Conservation (phyloP, 2,797 vertebrate species). For the Bovichtus variegatus region DNA sequence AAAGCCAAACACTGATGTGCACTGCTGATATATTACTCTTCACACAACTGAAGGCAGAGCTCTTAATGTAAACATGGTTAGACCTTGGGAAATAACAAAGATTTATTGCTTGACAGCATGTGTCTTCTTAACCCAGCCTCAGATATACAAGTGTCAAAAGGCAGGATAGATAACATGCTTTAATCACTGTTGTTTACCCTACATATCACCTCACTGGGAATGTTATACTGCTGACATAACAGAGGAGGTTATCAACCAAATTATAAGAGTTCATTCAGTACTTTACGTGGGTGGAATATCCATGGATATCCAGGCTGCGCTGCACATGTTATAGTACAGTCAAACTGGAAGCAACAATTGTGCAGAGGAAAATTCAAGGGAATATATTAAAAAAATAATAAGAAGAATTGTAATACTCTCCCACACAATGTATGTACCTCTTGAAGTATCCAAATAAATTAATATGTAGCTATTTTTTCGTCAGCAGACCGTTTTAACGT, state of each 20-base stretch:
- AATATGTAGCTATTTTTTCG: background rate
- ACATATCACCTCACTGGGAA: constrained; percentile 58
- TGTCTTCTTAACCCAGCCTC: constrained; percentile 66
- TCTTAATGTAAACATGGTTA: constrained; percentile 57
- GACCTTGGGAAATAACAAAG: constrained; percentile 69
- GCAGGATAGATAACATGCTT: constrained; percentile 67
- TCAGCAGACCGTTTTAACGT: constrained; percentile 1
- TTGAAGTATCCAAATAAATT: constrained; percentile 16
- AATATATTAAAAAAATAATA: background rate
- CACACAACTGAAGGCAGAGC: constrained; percentile 34
- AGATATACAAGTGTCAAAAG: constrained; percentile 76
- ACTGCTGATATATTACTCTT: constrained; percentile 36
- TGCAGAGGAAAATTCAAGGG: background rate
- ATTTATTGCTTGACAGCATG: constrained; percentile 72
- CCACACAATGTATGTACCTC: constrained; percentile 16
- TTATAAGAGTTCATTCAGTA: constrained; percentile 66
- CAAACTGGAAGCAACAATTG: constrained; percentile 11
- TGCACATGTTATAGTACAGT: constrained; percentile 19
- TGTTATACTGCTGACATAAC: constrained; percentile 72
- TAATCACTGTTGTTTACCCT: constrained; percentile 78
- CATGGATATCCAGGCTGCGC: constrained; percentile 20
- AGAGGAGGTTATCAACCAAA: constrained; percentile 74
- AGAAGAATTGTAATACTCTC: constrained; percentile 3
- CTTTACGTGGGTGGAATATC: constrained; percentile 69
- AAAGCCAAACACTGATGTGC: constrained; percentile 25